Conservation (phyloP, 2,888 invertebrate genomes). For the Horisme vitalbata region DNA sequence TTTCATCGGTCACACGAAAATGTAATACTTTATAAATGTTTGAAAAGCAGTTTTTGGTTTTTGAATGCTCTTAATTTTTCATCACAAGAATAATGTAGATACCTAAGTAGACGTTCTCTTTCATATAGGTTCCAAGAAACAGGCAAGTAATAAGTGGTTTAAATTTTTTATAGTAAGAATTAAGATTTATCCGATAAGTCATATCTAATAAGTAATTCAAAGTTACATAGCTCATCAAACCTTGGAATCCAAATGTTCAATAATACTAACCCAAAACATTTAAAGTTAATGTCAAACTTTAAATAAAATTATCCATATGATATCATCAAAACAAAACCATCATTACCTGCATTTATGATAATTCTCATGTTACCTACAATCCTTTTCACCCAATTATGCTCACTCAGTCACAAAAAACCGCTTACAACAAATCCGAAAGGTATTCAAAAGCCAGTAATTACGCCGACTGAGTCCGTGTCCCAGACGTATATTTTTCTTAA, state of each 20-base stretch:
- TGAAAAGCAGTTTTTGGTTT: too few relatives aligned
- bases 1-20: constrained; percentile 52
- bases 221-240: too few relatives aligned
- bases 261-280: constrained; percentile 7
- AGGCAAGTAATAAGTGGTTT: too few relatives aligned
- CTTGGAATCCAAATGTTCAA: constrained; percentile 4
- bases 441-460: constrained; percentile 59
- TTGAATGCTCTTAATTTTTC: neutral
- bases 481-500: constrained; percentile 75
- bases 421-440: constrained; percentile 34
- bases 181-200: too few relatives aligned
- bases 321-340: constrained; percentile 11
- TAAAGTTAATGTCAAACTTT: neutral
- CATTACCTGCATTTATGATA: constrained; percentile 7
- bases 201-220: too few relatives aligned
- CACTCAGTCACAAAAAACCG: constrained; percentile 29
- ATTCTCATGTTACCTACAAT: constrained; percentile 16
- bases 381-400: constrained; percentile 27
- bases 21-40: constrained; percentile 45
- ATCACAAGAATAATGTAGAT: too few relatives aligned
- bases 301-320: neutral
- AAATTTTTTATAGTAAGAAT: too few relatives aligned
- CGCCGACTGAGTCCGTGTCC: constrained; percentile 41
- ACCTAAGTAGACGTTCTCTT: too few relatives aligned
- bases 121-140: too few relatives aligned